Evolutionary conservation across 2,888 invertebrate species (phyloP).

Genomic region (Heliothis peltigera): DNA sequence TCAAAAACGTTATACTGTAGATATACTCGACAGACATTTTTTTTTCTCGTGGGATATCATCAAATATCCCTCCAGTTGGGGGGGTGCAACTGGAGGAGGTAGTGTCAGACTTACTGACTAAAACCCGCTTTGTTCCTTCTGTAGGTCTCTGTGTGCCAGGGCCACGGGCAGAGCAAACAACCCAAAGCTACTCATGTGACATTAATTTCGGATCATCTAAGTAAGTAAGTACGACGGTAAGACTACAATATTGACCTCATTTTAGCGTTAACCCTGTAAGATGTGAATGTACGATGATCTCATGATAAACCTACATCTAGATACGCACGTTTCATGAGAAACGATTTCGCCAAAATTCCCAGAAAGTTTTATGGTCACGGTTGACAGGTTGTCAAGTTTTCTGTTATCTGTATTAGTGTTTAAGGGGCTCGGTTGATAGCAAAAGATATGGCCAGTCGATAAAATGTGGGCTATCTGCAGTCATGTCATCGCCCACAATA

Average conservation of each 20-base stretch:
- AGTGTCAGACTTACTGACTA: too few species aligned
- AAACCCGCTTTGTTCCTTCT: too few species aligned
- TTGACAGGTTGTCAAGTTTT: conserved; percentile 29
- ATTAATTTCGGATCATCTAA: too few species aligned
- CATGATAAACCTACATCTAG: not conserved
- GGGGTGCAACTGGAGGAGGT: too few species aligned
- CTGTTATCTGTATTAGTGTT: conserved; percentile 12
- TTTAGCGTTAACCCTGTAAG: not conserved
- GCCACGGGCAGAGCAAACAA: too few species aligned
- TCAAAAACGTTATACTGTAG: too few species aligned
- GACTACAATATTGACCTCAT: not conserved
- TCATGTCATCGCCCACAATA: not conserved
- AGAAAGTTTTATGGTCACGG: not conserved
- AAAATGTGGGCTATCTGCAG: conserved; percentile 6
- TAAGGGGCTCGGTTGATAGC: conserved; percentile 37
- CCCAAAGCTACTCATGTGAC: too few species aligned
- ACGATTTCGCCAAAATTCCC: conserved; percentile 11
- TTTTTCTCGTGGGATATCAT: too few species aligned
- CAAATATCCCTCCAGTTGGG: too few species aligned
- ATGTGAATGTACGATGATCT: not conserved
- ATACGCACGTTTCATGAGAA: not conserved
- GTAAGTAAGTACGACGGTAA: too few species aligned
- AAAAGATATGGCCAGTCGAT: conserved; percentile 17
- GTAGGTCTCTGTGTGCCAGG: too few species aligned
- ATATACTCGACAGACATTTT: too few species aligned